Evolutionary conservation across 2,797 vertebrate species (phyloP).

Genomic region (Chromis chromis): DNA sequence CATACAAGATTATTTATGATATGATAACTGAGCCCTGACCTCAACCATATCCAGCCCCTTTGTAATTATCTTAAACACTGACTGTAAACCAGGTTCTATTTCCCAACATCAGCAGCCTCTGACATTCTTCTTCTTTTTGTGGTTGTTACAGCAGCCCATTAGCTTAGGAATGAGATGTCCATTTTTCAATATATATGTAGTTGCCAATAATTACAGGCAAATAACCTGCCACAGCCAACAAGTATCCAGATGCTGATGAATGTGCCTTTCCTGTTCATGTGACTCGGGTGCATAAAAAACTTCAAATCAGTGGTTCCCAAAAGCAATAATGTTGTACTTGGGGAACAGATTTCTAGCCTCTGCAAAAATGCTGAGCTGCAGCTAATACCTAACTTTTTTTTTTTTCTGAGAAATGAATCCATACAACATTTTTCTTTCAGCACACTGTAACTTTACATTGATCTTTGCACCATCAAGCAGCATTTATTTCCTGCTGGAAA

Average conservation of each 20-base stretch:
- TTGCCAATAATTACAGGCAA: conserved; percentile 30
- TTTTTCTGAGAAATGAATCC: conserved; percentile 31
- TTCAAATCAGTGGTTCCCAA: conserved; percentile 51
- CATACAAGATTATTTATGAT: not conserved
- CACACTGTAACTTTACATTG: conserved; percentile 23
- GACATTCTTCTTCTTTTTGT: too few species aligned
- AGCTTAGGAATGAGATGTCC: not conserved
- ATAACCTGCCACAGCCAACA: conserved; percentile 24
- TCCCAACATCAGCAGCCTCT: not conserved
- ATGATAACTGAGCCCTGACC: not conserved
- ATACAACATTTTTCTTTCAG: conserved; percentile 9
- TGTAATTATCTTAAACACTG: not conserved
- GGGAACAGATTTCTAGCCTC: conserved; percentile 26
- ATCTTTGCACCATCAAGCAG: conserved; percentile 30
- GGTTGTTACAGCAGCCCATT: not conserved
- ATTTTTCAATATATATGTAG: not conserved
- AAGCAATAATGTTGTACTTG: conserved; percentile 29
- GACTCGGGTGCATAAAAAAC: conserved; percentile 45
- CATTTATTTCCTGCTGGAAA: conserved; percentile 21
- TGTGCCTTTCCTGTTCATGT: conserved; percentile 28
- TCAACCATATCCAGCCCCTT: not conserved
- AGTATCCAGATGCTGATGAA: conserved; percentile 43
- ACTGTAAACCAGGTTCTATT: not conserved
- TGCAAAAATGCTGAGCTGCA: conserved; percentile 35
- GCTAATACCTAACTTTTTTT: conserved; percentile 8